A percentile compares a stretch with the other conserved stretches of the same genome.
Conservation (phyloP, 1,140 invertebrate genomes). For the Ceratoteleas bidentatus region DNA sequence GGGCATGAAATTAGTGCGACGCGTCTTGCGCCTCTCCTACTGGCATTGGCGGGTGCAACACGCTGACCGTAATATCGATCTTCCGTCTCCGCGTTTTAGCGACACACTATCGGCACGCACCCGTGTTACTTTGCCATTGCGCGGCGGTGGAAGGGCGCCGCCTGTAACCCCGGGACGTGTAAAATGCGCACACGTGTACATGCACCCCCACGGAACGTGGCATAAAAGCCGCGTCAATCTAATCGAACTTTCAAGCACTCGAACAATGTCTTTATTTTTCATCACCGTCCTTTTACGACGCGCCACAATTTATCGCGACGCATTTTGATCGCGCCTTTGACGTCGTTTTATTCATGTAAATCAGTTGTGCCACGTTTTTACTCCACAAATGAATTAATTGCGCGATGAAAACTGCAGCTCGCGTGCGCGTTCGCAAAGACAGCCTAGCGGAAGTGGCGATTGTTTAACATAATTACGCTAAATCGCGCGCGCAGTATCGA, state of each 20-base stretch:
- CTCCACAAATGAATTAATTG: slow-evolving; percentile 22
- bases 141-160: slow-evolving; percentile 20
- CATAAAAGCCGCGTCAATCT: slow-evolving; percentile 51
- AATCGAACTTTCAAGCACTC: slow-evolving; percentile 56
- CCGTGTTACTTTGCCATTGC: slow-evolving; percentile 41
- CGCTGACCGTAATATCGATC: slow-evolving; percentile 70
- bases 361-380: slow-evolving; percentile 31
- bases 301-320: slow-evolving; percentile 14
- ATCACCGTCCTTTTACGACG: slow-evolving; percentile 25
- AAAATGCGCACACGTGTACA: slow-evolving; percentile 66
- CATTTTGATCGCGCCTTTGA: slow-evolving; percentile 36
- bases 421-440: slow-evolving; percentile 8
- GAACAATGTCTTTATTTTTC: slow-evolving; percentile 51
- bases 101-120: slow-evolving; percentile 65
- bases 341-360: slow-evolving; percentile 31
- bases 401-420: slow-evolving; percentile 11
- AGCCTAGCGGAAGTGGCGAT: slow-evolving; percentile 17
- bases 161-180: slow-evolving; percentile 60
- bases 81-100: slow-evolving; percentile 34
- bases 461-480: slow-evolving; percentile 34
- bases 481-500: slow-evolving; percentile 30
- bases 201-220: slow-evolving; percentile 46
- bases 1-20: slow-evolving; percentile 26
- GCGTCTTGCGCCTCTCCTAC: not conserved
- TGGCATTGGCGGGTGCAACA: slow-evolving; percentile 48